Evolutionary conservation across 1,140 invertebrate genomes (phyloP), one percentile per base, ranked within the genome.

Genomic region (Campoletis sonorensis): DNA sequence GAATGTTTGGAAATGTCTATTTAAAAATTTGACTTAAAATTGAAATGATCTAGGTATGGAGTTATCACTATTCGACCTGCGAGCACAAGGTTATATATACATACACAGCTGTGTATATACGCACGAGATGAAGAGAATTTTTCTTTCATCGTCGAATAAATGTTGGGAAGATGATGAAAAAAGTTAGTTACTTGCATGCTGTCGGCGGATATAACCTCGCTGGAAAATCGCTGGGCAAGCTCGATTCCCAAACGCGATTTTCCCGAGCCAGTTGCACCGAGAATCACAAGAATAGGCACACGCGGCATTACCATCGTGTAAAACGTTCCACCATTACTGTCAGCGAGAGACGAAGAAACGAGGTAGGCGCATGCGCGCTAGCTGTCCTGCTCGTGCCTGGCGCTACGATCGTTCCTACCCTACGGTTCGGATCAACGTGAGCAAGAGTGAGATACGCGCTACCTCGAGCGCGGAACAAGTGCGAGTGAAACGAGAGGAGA

Each of bases 191-290:
- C 97, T 95, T 99, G 99, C 98, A 99, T 99, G 15, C 98, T 99
- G 95, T 99, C 99, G 0, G 98, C 98, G 85, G 97, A 99, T 70
- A 99, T 97, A 71, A 99, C 96, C 94, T 99, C 98, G n/a, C 98
- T 97, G 79, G 94, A 93, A 90, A 98, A 99, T 88, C 93, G 95
- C 82, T 95, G 93, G 0, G 98, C 98, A 79, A 99, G 92, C 93
- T 99, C 96, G 80, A 99, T 93, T 21, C 97, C 96, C 81, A 99
- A 93, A 91, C 99, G 98, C 0, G 98, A 98, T 94, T 99, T 99
- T 68, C 99, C 99, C 0, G 96, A 96, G 13, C 98, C 99, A 27
- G 99, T 99, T 13, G 98, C 95, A 85, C 99, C 99, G 75, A 99
- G 93, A 92, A 99, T 95, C 33, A 98, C 95, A 84, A 99, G 94